Evolutionary conservation across 2,888 invertebrate species (phyloP), one percentile per base, ranked within the genome.

Genomic region (Zygothrica quintamaculata): DNA sequence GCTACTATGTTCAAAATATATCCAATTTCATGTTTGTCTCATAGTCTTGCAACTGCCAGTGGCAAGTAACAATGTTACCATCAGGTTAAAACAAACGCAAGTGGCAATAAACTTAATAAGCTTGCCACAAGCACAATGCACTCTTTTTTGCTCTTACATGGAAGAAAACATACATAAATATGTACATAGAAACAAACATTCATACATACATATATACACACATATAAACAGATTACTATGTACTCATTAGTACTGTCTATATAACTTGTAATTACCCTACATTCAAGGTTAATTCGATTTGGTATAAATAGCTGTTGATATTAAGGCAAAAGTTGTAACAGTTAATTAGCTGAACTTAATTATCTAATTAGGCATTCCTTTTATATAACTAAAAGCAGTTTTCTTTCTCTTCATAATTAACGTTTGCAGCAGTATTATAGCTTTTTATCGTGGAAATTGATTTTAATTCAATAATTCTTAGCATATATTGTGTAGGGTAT

Each of bases 81-180:
- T 2, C 18, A 22, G 18, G 65, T 51, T 59, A 43, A 53, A 16
- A 42, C 71, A 68, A 60, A 50, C 25, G 47, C 65, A 59, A n/a
- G 62, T 73, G 68, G 62, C 61, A 68, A 61, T 72, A 61, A 73
- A 70, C 75, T 52, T 60, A 53, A 70, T 50, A 62, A 67, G 70
- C 65, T 73, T 67, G 67, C 65, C 59, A 52, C 57, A 53, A 59
- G 61, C 61, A 1, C 22, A 46, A 29, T 33, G 34, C 34, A 29
- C 43, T n/a, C n/a, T 50, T 29, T 57, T 56, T 62, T 51, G 39
- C 25, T 11, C 34, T 48, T 37, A 55, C 60, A 47, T 25, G 22
- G 34, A 50, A 18, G 56, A 37, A 58, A 68, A 60, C 47, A 44
- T 13, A 25, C 34, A 37, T 40, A 36, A 29, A 29, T 22, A 44